Percentiles rank a stretch among this genome's conserved stretches.
These are phyloP conservation scores for Cepphus grylle DNA, from an alignment of 2,113 vertebrate species.

Conservation along the genomic window DNA sequence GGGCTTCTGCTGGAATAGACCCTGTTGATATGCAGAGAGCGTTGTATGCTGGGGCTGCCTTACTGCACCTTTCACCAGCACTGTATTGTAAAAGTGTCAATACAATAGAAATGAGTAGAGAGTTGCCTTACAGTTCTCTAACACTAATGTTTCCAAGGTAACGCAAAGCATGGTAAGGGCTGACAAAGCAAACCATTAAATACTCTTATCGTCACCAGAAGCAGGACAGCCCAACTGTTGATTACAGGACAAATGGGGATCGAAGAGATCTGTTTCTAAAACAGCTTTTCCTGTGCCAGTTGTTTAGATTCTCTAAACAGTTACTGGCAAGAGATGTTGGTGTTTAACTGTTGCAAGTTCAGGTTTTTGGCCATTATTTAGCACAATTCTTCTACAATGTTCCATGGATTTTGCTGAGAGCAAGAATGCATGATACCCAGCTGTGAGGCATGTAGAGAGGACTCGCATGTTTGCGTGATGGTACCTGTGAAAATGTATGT, in stretches of 20 bases:
- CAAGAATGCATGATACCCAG: not conserved
- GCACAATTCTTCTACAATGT: not conserved
- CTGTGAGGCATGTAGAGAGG: not conserved
- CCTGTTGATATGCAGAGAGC: accelerated
- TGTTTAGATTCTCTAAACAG: not conserved
- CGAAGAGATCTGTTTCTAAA: not conserved
- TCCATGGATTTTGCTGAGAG: not conserved
- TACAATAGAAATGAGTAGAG: not conserved
- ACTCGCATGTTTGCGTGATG: accelerated
- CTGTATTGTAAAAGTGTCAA: not conserved
- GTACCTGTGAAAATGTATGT: not conserved
- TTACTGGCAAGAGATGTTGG: not conserved
- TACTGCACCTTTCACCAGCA: not conserved
- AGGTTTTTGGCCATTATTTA: not conserved
- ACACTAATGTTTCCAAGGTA: slow-evolving; percentile 31
- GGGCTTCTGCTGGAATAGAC: not conserved
- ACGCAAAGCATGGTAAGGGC: not conserved
- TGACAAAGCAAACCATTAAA: not conserved
- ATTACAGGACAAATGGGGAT: not conserved
- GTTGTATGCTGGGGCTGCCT: not conserved
- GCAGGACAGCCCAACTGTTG: not conserved
- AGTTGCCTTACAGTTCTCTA: not conserved
- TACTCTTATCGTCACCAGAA: not conserved
- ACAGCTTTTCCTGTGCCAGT: not conserved
- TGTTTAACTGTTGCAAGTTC: not conserved